Percentiles rank a stretch among this genome's conserved stretches.
Evolutionary conservation across 2,797 vertebrate species (phyloP).

Genomic region (Coluber constrictor): DNA sequence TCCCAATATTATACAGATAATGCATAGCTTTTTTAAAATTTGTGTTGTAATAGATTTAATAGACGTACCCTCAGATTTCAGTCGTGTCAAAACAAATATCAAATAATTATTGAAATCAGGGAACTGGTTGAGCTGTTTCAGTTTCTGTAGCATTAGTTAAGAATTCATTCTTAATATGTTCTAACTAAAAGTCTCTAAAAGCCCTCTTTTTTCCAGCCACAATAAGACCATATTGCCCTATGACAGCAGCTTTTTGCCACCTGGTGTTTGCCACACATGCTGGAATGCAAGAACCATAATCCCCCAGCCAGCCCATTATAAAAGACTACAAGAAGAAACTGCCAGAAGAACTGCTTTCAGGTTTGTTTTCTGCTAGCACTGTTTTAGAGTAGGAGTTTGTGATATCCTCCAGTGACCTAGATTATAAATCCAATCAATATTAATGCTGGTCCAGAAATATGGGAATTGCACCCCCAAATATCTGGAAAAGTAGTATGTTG

Average conservation of each 20-base stretch:
- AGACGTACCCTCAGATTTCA: conserved; percentile 87
- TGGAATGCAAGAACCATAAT: not conserved
- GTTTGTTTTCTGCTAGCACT: not conserved
- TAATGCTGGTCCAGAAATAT: not conserved
- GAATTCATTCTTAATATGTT: conserved; percentile 59
- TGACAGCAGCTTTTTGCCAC: not conserved
- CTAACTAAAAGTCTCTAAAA: not conserved
- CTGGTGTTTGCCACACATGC: not conserved
- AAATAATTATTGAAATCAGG: conserved; percentile 97
- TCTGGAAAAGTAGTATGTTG: not conserved
- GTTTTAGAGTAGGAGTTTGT: not conserved
- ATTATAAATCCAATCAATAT: not conserved
- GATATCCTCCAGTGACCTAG: not conserved
- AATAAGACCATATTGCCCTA: not conserved
- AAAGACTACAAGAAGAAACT: not conserved
- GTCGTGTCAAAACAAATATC: conserved; percentile 91
- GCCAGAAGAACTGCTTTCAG: not conserved
- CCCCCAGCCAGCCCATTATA: not conserved
- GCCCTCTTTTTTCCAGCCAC: not conserved
- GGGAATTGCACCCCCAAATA: not conserved
- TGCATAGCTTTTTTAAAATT: not conserved
- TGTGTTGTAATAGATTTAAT: not conserved
- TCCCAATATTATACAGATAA: not conserved
- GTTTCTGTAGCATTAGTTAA: conserved; percentile 81
- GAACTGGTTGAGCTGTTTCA: conserved; percentile 93